Evolutionary conservation across 1,140 invertebrate species (phyloP).

Genomic region (Eueides isabella): DNA sequence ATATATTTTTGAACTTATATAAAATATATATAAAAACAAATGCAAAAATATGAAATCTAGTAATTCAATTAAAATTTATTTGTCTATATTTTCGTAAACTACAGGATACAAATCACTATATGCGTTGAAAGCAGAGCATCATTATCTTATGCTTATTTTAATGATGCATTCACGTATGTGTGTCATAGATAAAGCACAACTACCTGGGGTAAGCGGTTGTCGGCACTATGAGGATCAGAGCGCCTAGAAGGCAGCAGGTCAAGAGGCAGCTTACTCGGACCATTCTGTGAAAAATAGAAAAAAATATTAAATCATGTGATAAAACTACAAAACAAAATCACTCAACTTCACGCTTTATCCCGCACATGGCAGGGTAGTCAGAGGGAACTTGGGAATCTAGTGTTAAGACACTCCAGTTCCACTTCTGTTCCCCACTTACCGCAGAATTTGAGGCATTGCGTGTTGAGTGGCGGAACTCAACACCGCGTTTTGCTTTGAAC

Average conservation of each 20-base stretch:
- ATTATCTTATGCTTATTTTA: neutral
- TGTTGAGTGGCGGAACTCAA: too few species aligned
- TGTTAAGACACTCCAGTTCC: too few species aligned
- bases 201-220: slow-evolving; percentile 70
- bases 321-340: neutral
- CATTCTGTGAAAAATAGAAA: slow-evolving; percentile 59
- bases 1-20: neutral
- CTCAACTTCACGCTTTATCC: too few species aligned
- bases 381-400: too few species aligned
- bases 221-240: slow-evolving; percentile 59
- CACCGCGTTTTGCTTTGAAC: too few species aligned
- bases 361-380: too few species aligned
- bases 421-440: too few species aligned
- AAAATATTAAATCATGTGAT: neutral
- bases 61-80: too few species aligned
- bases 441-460: too few species aligned
- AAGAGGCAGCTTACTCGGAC: slow-evolving; percentile 64
- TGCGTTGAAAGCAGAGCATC: neutral
- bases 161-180: slow-evolving; percentile 12
- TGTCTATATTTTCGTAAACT: too few species aligned
- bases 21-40: neutral
- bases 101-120: neutral
- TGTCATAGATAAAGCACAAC: slow-evolving; percentile 45
- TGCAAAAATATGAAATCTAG: neutral
- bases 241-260: slow-evolving; percentile 65